A percentile compares a stretch with the other conserved stretches of the same genome.
Conservation (phyloP, 2,797 vertebrate species). For the Gouania willdenowi region DNA sequence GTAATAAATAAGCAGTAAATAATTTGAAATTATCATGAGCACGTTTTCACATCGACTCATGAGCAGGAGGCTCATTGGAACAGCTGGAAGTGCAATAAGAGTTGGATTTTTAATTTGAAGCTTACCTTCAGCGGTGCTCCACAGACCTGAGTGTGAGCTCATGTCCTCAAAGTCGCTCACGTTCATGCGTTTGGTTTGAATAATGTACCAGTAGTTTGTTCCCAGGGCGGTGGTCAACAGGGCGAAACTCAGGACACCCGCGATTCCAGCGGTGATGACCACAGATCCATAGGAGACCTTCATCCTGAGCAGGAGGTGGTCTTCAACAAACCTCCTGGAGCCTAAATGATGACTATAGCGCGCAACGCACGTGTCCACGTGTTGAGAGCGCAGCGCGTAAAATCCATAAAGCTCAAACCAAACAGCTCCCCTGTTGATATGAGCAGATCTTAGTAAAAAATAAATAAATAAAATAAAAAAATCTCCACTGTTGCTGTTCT, state of each 20-base stretch:
- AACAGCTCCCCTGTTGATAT: too few species aligned
- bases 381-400: too few species aligned
- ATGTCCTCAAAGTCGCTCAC: constrained; percentile 43
- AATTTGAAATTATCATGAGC: too few species aligned
- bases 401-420: too few species aligned
- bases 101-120: too few species aligned
- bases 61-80: too few species aligned
- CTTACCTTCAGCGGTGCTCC: constrained; percentile 74
- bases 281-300: constrained; percentile 48
- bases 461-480: too few species aligned
- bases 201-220: constrained; percentile 80
- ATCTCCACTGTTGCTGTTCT: too few species aligned
- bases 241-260: constrained; percentile 73
- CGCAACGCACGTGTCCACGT: constrained; percentile 1
- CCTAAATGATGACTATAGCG: neutral
- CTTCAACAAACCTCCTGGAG: too few species aligned
- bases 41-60: too few species aligned
- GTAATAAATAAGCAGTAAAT: neutral
- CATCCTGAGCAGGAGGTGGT: constrained; percentile 49
- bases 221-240: constrained; percentile 70
- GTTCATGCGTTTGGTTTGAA: constrained; percentile 67
- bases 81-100: too few species aligned
- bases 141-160: constrained; percentile 75
- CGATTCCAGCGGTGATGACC: constrained; percentile 67
- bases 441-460: too few species aligned